These are phyloP conservation scores for Sorex fumeus DNA, from an alignment of 2,113 vertebrate genomes.

Conservation along the genomic window DNA sequence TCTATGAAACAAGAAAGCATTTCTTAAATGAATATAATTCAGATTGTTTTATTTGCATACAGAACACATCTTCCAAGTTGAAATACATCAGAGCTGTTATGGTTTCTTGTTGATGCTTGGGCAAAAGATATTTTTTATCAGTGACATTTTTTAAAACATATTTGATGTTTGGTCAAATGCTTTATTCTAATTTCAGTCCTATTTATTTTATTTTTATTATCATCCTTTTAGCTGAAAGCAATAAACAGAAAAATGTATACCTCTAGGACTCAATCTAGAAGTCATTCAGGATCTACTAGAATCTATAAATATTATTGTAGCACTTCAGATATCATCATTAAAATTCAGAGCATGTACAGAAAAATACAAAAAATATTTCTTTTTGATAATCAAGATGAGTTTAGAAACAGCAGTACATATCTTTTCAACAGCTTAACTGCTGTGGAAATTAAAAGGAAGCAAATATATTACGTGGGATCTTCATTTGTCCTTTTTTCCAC, in stretches of 20 bases:
- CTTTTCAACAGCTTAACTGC: background rate
- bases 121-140: background rate
- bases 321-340: background rate
- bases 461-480: background rate
- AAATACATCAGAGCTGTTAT: background rate
- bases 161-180: background rate
- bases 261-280: background rate
- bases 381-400: background rate
- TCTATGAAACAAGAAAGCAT: slow-evolving; percentile 2
- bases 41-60: background rate
- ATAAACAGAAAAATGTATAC: background rate
- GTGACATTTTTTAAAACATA: slow-evolving; percentile 47
- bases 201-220: slow-evolving; percentile 27
- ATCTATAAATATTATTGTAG: background rate
- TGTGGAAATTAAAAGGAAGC: slow-evolving; percentile 19
- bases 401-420: background rate
- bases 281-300: background rate
- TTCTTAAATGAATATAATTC: slow-evolving; percentile 26
- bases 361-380: background rate
- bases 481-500: too few species aligned
- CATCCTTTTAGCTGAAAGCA: background rate
- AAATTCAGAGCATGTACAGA: background rate
- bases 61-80: background rate
- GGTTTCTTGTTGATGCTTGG: slow-evolving; percentile 1
- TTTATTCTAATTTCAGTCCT: background rate